A percentile compares a stretch with the other conserved stretches of the same genome.
These are phyloP conservation scores for Brachionus paranguensis DNA, from an alignment of 1,140 invertebrate genomes.

Conservation along the genomic window DNA sequence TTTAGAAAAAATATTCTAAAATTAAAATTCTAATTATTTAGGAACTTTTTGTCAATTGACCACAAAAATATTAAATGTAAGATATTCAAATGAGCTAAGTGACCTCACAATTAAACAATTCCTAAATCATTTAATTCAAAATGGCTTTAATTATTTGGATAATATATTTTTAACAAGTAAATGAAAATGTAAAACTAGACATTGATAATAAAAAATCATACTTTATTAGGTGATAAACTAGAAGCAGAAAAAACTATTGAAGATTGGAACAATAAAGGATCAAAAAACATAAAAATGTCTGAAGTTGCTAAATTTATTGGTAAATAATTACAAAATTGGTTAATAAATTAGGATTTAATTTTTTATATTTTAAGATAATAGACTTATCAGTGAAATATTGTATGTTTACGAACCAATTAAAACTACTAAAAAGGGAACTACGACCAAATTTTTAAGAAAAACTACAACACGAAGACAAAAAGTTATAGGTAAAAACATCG, in stretches of 20 bases:
- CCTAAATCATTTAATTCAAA: neutral
- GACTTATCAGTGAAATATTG: neutral
- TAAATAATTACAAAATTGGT: neutral
- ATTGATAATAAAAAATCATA: neutral
- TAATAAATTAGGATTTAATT: neutral
- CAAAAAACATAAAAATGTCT: neutral
- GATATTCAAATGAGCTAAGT: neutral
- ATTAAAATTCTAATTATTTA: neutral
- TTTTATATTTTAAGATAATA: neutral
- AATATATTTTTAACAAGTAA: neutral
- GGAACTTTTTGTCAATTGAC: neutral
- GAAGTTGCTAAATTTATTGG: neutral
- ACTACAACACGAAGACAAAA: constrained; percentile 4
- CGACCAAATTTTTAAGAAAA: neutral
- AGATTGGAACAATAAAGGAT: neutral
- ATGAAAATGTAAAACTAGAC: neutral
- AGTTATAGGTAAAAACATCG: constrained; percentile 20
- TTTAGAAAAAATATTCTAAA: neutral
- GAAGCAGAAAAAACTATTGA: neutral
- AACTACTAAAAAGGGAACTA: neutral
- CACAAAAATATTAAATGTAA: neutral
- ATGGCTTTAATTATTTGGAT: neutral
- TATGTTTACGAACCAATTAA: neutral
- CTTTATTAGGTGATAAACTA: neutral
- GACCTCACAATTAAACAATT: neutral